Evolutionary conservation across 2,888 invertebrate genomes (phyloP).

Genomic region (Caenorhabditis auriculariae): DNA sequence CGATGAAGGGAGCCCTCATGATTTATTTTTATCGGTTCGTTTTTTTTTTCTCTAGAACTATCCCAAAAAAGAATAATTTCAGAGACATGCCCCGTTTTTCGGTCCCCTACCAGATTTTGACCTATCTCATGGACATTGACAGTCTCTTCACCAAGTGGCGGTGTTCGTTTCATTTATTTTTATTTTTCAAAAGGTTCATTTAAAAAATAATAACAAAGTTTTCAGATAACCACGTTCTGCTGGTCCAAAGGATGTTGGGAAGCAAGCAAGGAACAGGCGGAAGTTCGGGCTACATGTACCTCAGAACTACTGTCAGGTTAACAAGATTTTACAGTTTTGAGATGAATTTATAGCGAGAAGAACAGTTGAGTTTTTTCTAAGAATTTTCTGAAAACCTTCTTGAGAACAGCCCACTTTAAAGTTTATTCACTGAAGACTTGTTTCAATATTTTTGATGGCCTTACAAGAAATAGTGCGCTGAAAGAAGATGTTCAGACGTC

Average conservation of each 20-base stretch:
- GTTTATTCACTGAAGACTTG: too few species aligned
- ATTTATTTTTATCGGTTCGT: conserved; percentile 94
- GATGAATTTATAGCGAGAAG: too few species aligned
- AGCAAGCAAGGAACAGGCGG: conserved; percentile 96
- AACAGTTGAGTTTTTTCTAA: too few species aligned
- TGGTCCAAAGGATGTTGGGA: conserved; percentile 98
- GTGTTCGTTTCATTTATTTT: conserved; percentile 70
- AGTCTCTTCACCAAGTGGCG: conserved; percentile 98
- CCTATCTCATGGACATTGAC: conserved; percentile 94
- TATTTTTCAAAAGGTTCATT: conserved; percentile 9
- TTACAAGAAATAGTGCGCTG: too few species aligned
- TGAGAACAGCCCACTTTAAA: too few species aligned
- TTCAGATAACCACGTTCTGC: conserved; percentile 92
- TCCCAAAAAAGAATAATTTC: not conserved
- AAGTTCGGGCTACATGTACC: conserved; percentile 95
- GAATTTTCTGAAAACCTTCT: too few species aligned
- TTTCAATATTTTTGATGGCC: too few species aligned
- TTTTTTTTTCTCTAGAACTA: not conserved
- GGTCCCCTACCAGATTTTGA: conserved; percentile 92
- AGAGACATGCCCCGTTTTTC: conserved; percentile 91
- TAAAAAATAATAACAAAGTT: too few species aligned
- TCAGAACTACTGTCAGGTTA: conserved; percentile 90
- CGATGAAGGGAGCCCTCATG: conserved; percentile 95
- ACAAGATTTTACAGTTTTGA: too few species aligned
- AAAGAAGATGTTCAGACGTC: too few species aligned